Conservation (phyloP, 2,888 invertebrate genomes). For the Stenoptilia bipunctidactyla region DNA sequence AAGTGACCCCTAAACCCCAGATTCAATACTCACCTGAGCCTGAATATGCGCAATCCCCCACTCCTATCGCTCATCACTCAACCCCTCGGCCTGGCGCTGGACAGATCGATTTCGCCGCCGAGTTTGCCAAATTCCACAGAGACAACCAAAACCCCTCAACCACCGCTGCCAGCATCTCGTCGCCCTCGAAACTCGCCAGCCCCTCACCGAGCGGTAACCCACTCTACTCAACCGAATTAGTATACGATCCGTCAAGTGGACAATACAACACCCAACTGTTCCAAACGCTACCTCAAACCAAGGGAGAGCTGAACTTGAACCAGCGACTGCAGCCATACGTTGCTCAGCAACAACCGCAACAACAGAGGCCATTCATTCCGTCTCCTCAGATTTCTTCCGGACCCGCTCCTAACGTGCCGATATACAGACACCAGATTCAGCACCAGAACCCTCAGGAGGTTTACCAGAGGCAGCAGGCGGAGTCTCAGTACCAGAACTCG, state of each 20-base stretch:
- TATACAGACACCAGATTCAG: slow-evolving; percentile 60
- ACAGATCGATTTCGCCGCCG: slow-evolving; percentile 78
- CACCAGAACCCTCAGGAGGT: slow-evolving; percentile 55
- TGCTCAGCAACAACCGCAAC: slow-evolving; percentile 69
- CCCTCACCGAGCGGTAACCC: slow-evolving; percentile 69
- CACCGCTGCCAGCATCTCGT: slow-evolving; percentile 43
- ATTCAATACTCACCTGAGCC: slow-evolving; percentile 56
- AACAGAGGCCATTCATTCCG: slow-evolving; percentile 64
- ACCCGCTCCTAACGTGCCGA: slow-evolving; percentile 41
- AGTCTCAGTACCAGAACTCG: slow-evolving; percentile 73
- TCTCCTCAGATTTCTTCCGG: slow-evolving; percentile 69
- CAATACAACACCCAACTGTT: slow-evolving; percentile 84
- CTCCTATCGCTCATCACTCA: slow-evolving; percentile 33
- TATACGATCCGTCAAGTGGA: slow-evolving; percentile 82
- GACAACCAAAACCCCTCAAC: slow-evolving; percentile 74
- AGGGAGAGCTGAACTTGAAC: slow-evolving; percentile 78
- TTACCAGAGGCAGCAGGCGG: slow-evolving; percentile 74
- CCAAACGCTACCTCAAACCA: slow-evolving; percentile 80
- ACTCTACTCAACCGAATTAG: slow-evolving; percentile 82
- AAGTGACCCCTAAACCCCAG: slow-evolving; percentile 65
- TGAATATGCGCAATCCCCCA: slow-evolving; percentile 35
- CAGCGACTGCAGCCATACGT: slow-evolving; percentile 83
- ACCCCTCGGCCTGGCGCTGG: slow-evolving; percentile 32
- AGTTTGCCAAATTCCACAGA: slow-evolving; percentile 80
- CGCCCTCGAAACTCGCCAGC: slow-evolving; percentile 41